These are phyloP conservation scores for Scopus umbretta DNA, from an alignment of 2,113 vertebrate species.

Conservation along the genomic window DNA sequence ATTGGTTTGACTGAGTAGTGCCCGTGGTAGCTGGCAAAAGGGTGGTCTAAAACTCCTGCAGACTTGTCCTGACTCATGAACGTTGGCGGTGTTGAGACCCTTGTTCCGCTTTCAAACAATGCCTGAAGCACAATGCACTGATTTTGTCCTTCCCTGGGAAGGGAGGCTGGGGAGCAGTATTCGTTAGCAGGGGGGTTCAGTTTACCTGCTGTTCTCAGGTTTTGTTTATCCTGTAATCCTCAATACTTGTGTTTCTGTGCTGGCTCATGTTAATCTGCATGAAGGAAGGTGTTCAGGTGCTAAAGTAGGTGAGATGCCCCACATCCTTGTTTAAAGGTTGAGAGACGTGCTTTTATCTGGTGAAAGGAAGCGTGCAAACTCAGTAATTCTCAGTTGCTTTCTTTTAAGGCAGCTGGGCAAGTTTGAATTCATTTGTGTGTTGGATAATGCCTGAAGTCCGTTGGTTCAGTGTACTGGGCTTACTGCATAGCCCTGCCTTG, in stretches of 20 bases:
- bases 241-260: not conserved
- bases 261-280: not conserved
- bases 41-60: not conserved
- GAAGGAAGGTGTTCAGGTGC: not conserved
- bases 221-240: not conserved
- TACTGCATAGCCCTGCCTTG: not conserved
- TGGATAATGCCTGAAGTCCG: not conserved
- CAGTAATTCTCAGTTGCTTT: not conserved
- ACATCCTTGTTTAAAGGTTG: not conserved
- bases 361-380: not conserved
- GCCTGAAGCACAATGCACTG: not conserved
- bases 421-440: not conserved
- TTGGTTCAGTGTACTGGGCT: not conserved
- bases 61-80: not conserved
- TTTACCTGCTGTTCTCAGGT: not conserved
- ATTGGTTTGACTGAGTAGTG: not conserved
- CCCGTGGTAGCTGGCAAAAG: not conserved
- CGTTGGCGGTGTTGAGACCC: no score
- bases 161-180: not conserved
- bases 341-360: not conserved
- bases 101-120: rapidly evolving
- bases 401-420: not conserved
- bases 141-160: not conserved
- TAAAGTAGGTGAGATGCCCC: not conserved
- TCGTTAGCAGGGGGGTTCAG: not conserved